These are phyloP conservation scores for Oscarella lobularis DNA, from an alignment of 37 sponge, comb jelly and placozoan genomes.

Conservation along the genomic window DNA sequence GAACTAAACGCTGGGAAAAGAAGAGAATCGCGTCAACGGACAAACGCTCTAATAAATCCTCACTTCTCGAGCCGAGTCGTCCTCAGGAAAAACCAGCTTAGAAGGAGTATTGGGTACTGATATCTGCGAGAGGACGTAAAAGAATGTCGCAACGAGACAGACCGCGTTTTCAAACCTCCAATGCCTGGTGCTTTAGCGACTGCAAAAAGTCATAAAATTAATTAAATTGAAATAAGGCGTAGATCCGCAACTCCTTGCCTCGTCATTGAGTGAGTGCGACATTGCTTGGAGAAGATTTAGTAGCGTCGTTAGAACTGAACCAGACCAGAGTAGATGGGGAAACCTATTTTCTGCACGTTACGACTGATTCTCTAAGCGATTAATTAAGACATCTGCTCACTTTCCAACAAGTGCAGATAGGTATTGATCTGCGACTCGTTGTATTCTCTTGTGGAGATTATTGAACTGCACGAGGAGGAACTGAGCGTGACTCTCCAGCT, in stretches of 20 bases:
- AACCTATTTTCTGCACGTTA: conserved; percentile 21
- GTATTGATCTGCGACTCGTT: conserved; percentile 45
- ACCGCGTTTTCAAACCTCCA: no score
- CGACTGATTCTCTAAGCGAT: neutral
- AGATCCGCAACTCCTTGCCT: no score
- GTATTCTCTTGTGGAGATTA: conserved; percentile 41
- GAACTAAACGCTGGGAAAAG: conserved; percentile 28
- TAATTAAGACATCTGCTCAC: conserved; percentile 12
- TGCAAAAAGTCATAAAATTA: no score
- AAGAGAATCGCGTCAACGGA: no score
- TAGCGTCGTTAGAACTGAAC: conserved; percentile 34
- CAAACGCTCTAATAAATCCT: no score
- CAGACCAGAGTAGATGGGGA: conserved; percentile 57
- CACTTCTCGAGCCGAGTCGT: neutral
- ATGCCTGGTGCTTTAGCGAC: no score
- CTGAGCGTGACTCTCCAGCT: conserved; percentile 40
- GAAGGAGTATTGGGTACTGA: conserved; percentile 3
- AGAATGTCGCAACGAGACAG: no score
- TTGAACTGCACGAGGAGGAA: conserved; percentile 61
- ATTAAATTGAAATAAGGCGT: no score
- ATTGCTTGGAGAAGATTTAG: conserved; percentile 51
- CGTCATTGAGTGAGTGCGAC: conserved; percentile 20
- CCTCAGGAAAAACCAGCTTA: conserved; percentile 4
- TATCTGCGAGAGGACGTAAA: neutral
- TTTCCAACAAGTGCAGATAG: conserved; percentile 41